A percentile compares a stretch with the other conserved stretches of the same genome.
These are phyloP conservation scores for Lordiphosa fenestrarum DNA, from an alignment of 2,888 invertebrate species.

Conservation along the genomic window DNA sequence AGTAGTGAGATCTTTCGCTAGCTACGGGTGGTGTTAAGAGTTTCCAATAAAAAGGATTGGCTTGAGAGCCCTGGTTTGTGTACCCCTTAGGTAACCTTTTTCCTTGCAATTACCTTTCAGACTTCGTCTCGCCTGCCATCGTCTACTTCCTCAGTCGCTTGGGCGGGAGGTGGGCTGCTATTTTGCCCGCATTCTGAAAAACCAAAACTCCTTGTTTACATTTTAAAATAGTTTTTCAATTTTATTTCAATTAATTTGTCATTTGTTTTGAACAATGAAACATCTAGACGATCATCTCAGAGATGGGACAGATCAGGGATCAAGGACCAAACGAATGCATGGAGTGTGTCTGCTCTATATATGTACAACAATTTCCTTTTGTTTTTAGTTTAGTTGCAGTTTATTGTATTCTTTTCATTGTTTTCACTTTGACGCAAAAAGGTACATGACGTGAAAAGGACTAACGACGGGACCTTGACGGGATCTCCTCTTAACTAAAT, in stretches of 20 bases:
- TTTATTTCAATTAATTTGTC: conserved; percentile 33
- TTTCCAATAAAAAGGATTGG: too few relatives aligned
- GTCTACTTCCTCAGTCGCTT: too few relatives aligned
- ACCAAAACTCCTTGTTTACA: too few relatives aligned
- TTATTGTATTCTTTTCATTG: conserved; percentile 76
- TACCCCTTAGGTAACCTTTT: too few relatives aligned
- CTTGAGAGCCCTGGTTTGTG: too few relatives aligned
- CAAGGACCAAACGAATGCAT: conserved; percentile 15
- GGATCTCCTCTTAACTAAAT: background rate
- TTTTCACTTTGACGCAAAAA: conserved; percentile 72
- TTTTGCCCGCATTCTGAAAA: too few relatives aligned
- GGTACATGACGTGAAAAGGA: conserved; percentile 76
- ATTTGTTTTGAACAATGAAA: conserved; percentile 39
- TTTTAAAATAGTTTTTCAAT: conserved; percentile 36
- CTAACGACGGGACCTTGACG: conserved; percentile 43
- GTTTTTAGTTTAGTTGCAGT: conserved; percentile 20
- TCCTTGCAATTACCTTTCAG: too few relatives aligned
- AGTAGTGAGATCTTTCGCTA: too few relatives aligned
- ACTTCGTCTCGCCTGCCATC: too few relatives aligned
- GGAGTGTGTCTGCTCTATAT: conserved; percentile 19
- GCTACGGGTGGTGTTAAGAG: too few relatives aligned
- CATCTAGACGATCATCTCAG: conserved; percentile 23
- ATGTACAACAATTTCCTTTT: conserved; percentile 25
- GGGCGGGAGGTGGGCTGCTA: too few relatives aligned
- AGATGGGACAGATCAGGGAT: conserved; percentile 27